phyloP scores from a whole-genome alignment of 2,113 vertebrate genomes.

The Bufo gargarizans region DNA sequence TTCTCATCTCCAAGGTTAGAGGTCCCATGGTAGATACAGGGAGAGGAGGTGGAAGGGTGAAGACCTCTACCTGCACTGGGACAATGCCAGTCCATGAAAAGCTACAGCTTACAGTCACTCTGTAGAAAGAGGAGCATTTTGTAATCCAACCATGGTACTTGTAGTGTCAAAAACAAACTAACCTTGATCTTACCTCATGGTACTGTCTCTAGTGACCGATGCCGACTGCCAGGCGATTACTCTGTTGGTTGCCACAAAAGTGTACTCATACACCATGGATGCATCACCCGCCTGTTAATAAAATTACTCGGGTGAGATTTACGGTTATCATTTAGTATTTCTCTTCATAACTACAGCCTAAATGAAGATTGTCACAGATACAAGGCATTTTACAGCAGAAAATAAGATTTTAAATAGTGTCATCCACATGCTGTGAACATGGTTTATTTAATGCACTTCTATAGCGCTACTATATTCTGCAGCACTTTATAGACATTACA shows the following conservation, averaged over 20 bases:
- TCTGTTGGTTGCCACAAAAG: constrained; percentile 61
- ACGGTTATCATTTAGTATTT: too few species aligned
- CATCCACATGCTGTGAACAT: too few species aligned
- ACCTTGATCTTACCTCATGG: constrained; percentile 66
- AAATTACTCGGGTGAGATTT: too few species aligned
- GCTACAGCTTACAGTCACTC: constrained; percentile 67
- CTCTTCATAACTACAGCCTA: too few species aligned
- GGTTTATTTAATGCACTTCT: too few species aligned
- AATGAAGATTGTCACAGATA: too few species aligned
- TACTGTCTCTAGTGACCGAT: constrained; percentile 67
- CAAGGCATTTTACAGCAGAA: too few species aligned
- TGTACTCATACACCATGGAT: constrained; percentile 69
- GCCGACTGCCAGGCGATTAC: constrained; percentile 56
- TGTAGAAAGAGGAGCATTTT: not conserved
- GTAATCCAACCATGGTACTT: too few species aligned
- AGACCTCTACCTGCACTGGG: constrained; percentile 63
- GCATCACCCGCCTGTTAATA: constrained; percentile 56
- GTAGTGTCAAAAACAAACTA: too few species aligned
- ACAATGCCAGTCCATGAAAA: constrained; percentile 65
- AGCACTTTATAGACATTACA: too few species aligned
- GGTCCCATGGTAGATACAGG: constrained; percentile 59
- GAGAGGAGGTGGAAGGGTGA: not conserved
- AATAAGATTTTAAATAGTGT: too few species aligned
- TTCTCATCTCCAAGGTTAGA: constrained; percentile 65
- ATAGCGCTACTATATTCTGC: too few species aligned